Evolutionary conservation across 2,888 invertebrate genomes (phyloP).

Genomic region (Clepsis dumicolana): DNA sequence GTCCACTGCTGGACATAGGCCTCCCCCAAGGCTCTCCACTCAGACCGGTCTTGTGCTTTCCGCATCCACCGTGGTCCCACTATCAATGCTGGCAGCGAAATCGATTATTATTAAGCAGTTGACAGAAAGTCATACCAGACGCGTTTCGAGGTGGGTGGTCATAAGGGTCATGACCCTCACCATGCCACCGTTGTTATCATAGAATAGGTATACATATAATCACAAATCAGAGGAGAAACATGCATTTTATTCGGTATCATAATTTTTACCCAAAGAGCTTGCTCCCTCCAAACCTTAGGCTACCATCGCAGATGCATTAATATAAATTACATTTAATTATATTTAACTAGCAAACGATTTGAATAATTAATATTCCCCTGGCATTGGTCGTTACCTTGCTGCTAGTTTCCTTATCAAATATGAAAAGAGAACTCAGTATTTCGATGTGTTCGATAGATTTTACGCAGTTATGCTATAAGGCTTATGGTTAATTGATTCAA

Average conservation of each 20-base stretch:
- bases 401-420: constrained; percentile 38
- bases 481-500: constrained; percentile 13
- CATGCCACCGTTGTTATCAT: neutral
- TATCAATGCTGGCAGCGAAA: no score
- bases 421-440: constrained; percentile 29
- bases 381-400: constrained; percentile 30
- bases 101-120: no score
- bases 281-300: neutral
- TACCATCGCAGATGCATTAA: no score
- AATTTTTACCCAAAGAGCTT: no score
- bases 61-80: no score
- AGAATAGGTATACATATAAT: neutral
- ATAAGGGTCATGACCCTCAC: neutral
- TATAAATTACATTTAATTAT: neutral
- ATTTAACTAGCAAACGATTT: neutral
- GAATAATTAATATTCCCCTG: constrained; percentile 13
- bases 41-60: no score
- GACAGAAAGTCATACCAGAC: neutral
- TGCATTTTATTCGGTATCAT: no score
- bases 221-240: neutral
- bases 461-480: constrained; percentile 10
- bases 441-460: constrained; percentile 15
- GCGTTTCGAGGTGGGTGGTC: neutral
- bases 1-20: no score
- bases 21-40: no score